Conservation (phyloP, 2,113 vertebrate species). For the Excalfactoria chinensis region DNA sequence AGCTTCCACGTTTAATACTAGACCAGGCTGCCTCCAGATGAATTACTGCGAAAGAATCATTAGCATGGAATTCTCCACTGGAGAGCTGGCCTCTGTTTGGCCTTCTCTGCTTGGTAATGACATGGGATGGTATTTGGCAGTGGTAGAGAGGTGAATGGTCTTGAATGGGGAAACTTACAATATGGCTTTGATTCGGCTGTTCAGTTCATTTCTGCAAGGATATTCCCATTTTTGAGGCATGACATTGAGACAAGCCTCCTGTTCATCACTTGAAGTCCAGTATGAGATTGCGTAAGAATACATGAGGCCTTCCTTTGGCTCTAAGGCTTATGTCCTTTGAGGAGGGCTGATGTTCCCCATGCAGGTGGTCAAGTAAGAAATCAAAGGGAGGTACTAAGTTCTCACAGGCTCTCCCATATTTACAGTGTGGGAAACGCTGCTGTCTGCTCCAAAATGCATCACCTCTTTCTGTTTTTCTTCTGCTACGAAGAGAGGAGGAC, state of each 20-base stretch:
- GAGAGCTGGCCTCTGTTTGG: background rate
- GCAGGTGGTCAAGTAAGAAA: background rate
- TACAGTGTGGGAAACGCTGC: background rate
- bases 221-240: rapidly evolving
- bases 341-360: background rate
- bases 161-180: background rate
- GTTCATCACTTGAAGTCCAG: background rate
- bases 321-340: background rate
- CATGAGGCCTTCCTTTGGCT: background rate
- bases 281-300: background rate
- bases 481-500: background rate
- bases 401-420: background rate
- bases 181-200: background rate
- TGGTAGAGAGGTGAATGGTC: background rate
- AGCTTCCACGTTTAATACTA: no score
- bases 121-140: background rate
- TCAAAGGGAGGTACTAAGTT: background rate
- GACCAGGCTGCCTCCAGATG: background rate
- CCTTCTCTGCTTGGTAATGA: background rate
- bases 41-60: background rate
- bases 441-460: background rate
- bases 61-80: background rate
- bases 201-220: rapidly evolving
- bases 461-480: background rate
- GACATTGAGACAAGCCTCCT: background rate